Conservation (phyloP, 2,113 vertebrate species). For the Atrichornis clamosus region DNA sequence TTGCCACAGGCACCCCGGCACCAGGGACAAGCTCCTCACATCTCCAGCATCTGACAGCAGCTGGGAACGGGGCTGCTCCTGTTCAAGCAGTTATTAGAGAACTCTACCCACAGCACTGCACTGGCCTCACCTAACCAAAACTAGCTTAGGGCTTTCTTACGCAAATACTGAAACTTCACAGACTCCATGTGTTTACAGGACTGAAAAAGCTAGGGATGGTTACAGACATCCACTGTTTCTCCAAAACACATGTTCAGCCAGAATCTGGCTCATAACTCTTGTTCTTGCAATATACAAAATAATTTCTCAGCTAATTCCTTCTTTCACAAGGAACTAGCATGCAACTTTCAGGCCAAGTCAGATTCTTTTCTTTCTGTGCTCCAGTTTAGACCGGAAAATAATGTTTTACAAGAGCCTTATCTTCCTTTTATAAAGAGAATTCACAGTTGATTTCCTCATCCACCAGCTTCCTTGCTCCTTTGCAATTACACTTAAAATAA, state of each 20-base stretch:
- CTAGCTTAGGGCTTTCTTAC: accelerated
- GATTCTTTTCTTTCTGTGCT: neutral
- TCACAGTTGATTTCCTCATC: accelerated
- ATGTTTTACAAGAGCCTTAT: neutral
- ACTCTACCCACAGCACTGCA: neutral
- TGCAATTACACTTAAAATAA: neutral
- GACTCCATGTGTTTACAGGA: accelerated
- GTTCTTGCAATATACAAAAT: accelerated
- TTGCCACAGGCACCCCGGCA: neutral
- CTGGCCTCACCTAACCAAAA: neutral
- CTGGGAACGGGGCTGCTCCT: neutral
- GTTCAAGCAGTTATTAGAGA: accelerated
- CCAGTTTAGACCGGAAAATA: neutral
- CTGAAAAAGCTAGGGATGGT: no score
- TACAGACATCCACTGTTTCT: accelerated
- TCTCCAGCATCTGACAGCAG: neutral
- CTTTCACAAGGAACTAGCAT: neutral
- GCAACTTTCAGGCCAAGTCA: neutral
- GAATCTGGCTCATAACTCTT: neutral
- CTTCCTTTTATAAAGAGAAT: neutral
- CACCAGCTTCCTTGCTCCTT: neutral
- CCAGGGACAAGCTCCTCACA: accelerated
- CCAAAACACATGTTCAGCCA: neutral
- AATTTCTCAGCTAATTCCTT: neutral
- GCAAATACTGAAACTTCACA: no score